phyloP scores from a whole-genome alignment of 2,888 invertebrate species.

The Galerucella calmariensis region DNA sequence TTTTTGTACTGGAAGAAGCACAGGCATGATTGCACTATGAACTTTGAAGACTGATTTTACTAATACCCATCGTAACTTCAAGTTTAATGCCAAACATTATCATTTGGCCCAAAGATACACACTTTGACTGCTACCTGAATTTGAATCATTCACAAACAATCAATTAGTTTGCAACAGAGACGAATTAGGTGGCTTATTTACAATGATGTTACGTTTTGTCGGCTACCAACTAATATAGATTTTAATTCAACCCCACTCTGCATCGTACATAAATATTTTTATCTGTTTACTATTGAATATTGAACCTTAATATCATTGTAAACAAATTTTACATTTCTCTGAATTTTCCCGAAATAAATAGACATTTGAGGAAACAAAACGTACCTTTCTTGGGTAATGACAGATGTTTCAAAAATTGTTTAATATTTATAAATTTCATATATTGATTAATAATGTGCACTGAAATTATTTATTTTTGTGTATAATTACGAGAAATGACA shows the following conservation, averaged over 20 bases:
- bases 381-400: not conserved
- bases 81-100: not conserved
- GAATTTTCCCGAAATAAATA: too few species aligned
- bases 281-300: too few species aligned
- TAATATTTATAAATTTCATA: not conserved
- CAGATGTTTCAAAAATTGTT: slow-evolving; percentile 1
- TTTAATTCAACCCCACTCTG: too few species aligned
- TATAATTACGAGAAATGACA: too few species aligned
- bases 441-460: not conserved
- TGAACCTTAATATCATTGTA: too few species aligned
- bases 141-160: not conserved
- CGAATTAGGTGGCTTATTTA: not conserved
- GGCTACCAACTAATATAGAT: too few species aligned
- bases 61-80: not conserved
- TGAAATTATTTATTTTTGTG: too few species aligned
- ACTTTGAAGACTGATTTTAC: too few species aligned
- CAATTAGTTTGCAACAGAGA: slow-evolving; percentile 1
- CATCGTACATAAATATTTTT: too few species aligned
- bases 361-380: not conserved
- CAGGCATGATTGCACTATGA: too few species aligned
- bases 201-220: not conserved
- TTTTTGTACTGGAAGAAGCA: too few species aligned
- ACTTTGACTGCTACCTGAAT: not conserved
- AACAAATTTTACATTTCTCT: too few species aligned
- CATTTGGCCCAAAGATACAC: not conserved